Evolutionary conservation across 92 coral and sea anemone genomes (phyloP).

Genomic region (Virgularia gustaviana): DNA sequence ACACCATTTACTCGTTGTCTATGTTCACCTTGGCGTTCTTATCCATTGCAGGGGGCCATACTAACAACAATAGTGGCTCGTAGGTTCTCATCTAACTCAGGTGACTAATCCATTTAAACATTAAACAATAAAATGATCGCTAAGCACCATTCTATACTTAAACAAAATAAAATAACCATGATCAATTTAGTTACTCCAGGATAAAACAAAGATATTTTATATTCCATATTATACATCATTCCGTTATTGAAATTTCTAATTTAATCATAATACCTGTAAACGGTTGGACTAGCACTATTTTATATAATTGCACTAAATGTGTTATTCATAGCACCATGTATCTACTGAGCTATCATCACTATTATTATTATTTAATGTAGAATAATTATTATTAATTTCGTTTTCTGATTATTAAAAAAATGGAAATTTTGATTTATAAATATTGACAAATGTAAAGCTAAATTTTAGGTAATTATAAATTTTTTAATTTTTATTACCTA

Average conservation of each 20-base stretch:
- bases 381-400: too few relatives aligned
- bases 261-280: too few relatives aligned
- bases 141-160: too few relatives aligned
- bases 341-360: too few relatives aligned
- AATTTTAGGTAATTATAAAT: too few relatives aligned
- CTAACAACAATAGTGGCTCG: slow-evolving; percentile 99
- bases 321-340: neutral
- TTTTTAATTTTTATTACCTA: too few relatives aligned
- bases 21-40: slow-evolving; percentile 54
- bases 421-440: too few relatives aligned
- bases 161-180: neutral
- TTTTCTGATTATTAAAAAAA: too few relatives aligned
- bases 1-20: slow-evolving; percentile 1
- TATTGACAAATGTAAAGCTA: too few relatives aligned
- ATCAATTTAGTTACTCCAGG: neutral
- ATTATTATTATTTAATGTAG: too few relatives aligned
- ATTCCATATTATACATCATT: neutral
- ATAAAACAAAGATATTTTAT: neutral
- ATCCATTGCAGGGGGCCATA: slow-evolving; percentile 98
- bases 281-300: too few relatives aligned
- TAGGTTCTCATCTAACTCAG: slow-evolving; percentile 99
- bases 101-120: slow-evolving; percentile 54
- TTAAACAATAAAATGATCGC: neutral
- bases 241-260: neutral
- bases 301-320: too few relatives aligned